These are phyloP conservation scores for Spisula subtruncata DNA, from an alignment of 2,888 invertebrate genomes.

Conservation along the genomic window DNA sequence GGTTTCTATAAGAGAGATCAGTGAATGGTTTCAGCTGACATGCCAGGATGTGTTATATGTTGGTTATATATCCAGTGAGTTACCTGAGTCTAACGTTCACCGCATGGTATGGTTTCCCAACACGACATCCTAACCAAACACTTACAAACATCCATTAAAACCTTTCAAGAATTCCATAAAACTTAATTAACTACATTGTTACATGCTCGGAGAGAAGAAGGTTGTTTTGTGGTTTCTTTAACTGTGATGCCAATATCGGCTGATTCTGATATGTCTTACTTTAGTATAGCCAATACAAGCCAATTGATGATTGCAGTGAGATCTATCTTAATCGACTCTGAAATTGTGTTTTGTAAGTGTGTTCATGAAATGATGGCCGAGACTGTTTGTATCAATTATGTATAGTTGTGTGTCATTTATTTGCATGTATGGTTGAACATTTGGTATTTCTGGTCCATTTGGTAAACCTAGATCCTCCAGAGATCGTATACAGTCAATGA, in stretches of 20 bases:
- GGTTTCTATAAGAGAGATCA: no score
- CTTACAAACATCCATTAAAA: background rate
- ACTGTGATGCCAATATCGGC: background rate
- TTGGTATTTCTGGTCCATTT: slow-evolving; percentile 2
- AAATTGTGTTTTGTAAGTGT: background rate
- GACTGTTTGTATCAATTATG: slow-evolving; percentile 9
- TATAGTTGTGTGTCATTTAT: background rate
- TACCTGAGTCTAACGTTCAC: background rate
- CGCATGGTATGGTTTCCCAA: background rate
- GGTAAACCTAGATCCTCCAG: background rate
- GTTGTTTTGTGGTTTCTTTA: background rate
- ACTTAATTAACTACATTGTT: slow-evolving; percentile 24
- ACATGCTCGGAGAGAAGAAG: background rate
- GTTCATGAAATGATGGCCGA: background rate
- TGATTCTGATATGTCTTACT: background rate
- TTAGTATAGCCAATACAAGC: background rate
- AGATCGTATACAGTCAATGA: background rate
- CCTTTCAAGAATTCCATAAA: slow-evolving; percentile 10
- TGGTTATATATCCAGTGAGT: no score
- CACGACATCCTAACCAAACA: background rate
- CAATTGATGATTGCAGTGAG: no score
- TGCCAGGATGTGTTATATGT: no score
- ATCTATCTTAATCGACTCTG: background rate
- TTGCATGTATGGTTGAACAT: background rate
- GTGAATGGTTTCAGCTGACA: no score